Conservation (phyloP, 2,113 vertebrate genomes). For the Xiphophorus maculatus region DNA sequence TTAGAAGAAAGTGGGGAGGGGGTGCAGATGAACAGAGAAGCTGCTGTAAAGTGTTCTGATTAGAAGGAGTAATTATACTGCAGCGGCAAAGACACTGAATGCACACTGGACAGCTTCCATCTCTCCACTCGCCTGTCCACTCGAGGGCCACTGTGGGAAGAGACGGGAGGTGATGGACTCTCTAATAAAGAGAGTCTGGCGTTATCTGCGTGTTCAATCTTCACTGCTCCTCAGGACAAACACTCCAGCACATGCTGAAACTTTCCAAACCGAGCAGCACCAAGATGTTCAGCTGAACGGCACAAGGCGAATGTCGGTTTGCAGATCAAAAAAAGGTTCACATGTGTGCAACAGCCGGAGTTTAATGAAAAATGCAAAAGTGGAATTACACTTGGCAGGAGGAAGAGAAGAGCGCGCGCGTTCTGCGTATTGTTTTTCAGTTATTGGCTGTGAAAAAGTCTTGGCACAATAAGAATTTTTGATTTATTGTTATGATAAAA, state of each 20-base stretch:
- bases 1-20: constrained; percentile 55
- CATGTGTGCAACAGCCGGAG: constrained; percentile 18
- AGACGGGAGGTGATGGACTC: constrained; percentile 16
- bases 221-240: constrained; percentile 19
- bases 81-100: constrained; percentile 70
- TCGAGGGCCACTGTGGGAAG: constrained; percentile 49
- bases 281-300: background rate
- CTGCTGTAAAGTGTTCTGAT: constrained; percentile 83
- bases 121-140: constrained; percentile 36
- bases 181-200: constrained; percentile 21
- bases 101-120: constrained; percentile 66
- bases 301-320: constrained; percentile 37
- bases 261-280: constrained; percentile 5
- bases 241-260: constrained; percentile 11
- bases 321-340: constrained; percentile 42
- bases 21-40: constrained; percentile 78
- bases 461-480: too few relatives aligned
- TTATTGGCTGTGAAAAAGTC: too few relatives aligned
- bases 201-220: constrained; percentile 43
- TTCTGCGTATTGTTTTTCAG: background rate
- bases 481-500: too few relatives aligned
- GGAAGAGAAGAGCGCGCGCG: background rate
- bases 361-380: constrained; percentile 41
- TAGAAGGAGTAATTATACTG: constrained; percentile 82
- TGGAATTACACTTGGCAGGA: constrained; percentile 29